These are phyloP conservation scores for Calcarius lapponicus DNA, from an alignment of 2,797 vertebrate genomes.

Conservation along the genomic window DNA sequence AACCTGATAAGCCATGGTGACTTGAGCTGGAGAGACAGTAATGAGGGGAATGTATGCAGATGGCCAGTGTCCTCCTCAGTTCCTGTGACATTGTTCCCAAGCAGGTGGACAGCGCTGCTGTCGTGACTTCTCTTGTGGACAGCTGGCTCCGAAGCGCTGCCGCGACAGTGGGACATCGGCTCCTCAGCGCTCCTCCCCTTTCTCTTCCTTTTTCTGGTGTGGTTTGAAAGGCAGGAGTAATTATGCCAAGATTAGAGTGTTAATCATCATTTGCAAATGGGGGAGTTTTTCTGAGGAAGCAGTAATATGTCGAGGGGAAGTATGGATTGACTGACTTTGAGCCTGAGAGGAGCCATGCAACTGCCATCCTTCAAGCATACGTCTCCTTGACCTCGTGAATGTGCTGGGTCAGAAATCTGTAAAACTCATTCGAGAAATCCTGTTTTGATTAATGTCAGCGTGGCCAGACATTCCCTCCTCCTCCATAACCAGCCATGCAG, in stretches of 20 bases:
- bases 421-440: background rate
- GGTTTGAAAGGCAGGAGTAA: constrained; percentile 5
- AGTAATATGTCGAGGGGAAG: background rate
- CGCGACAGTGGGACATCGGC: background rate
- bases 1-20: background rate
- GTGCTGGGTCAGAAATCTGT: background rate
- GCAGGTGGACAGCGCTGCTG: background rate
- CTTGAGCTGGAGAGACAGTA: constrained; percentile 7
- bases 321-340: background rate
- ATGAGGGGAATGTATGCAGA: constrained; percentile 23
- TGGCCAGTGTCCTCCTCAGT: background rate
- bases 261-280: constrained; percentile 37
- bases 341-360: background rate
- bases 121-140: background rate
- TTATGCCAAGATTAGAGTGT: constrained; percentile 9
- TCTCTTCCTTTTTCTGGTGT: background rate
- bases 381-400: constrained; percentile 10
- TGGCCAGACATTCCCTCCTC: background rate
- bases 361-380: background rate
- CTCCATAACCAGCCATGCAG: background rate
- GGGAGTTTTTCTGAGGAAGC: constrained; percentile 16
- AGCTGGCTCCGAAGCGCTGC: background rate
- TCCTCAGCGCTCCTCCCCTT: background rate
- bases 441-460: background rate
- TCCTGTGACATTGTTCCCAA: constrained; percentile 8